phyloP scores from a whole-genome alignment of 2,888 invertebrate species.

The Drosophila tanythrix region DNA sequence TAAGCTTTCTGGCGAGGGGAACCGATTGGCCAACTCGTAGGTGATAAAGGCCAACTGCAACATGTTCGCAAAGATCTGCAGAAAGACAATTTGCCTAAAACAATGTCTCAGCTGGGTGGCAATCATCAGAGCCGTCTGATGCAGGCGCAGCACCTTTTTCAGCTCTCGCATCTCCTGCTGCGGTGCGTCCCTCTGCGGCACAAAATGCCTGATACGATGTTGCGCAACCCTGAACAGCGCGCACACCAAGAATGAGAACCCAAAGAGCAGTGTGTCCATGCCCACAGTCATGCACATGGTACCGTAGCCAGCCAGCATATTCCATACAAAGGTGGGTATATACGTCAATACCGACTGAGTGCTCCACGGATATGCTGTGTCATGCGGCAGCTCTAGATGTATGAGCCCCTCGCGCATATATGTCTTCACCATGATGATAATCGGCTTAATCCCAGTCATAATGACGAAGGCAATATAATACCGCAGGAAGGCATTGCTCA shows the following conservation, averaged over 20 bases:
- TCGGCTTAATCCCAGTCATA: constrained; percentile 50
- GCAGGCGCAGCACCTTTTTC: constrained; percentile 45
- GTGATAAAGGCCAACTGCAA: constrained; percentile 59
- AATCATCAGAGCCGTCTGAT: constrained; percentile 53
- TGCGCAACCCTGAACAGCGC: constrained; percentile 62
- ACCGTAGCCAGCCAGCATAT: constrained; percentile 45
- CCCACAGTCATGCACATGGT: constrained; percentile 57
- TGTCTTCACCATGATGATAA: constrained; percentile 37
- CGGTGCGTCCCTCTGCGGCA: constrained; percentile 17
- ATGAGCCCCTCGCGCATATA: constrained; percentile 31
- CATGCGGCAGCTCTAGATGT: constrained; percentile 50
- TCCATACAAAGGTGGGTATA: constrained; percentile 58
- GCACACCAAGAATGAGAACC: constrained; percentile 59
- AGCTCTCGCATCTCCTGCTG: constrained; percentile 35
- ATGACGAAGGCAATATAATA: constrained; percentile 38
- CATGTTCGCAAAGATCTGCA: constrained; percentile 58
- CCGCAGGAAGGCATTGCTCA: constrained; percentile 53
- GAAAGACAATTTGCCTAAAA: constrained; percentile 48
- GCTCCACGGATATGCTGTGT: constrained; percentile 46
- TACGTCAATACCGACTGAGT: constrained; percentile 31
- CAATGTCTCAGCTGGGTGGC: constrained; percentile 35
- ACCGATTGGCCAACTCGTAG: constrained; percentile 56
- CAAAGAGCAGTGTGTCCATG: constrained; percentile 58
- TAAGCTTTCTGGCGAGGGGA: constrained; percentile 43
- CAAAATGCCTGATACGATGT: constrained; percentile 49